A percentile compares a stretch with the other conserved stretches of the same genome.
Conservation (phyloP, 2,888 invertebrate species). For the Drosophila prostipennis region DNA sequence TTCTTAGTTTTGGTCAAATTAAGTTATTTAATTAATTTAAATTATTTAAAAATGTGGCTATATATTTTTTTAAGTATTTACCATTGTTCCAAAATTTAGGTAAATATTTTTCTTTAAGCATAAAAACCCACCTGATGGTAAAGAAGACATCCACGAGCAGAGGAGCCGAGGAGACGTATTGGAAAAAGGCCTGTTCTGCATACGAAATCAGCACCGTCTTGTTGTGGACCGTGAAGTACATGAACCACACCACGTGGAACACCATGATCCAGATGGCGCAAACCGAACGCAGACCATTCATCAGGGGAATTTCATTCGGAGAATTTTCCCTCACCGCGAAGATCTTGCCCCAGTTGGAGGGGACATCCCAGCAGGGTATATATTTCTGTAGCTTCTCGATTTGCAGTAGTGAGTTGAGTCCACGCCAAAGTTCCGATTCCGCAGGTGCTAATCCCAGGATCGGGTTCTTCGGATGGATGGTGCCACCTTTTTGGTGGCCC, state of each 20-base stretch:
- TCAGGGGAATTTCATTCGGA: slow-evolving; percentile 81
- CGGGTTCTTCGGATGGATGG: slow-evolving; percentile 5
- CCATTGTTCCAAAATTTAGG: not conserved
- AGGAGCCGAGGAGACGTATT: slow-evolving; percentile 83
- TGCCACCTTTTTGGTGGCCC: slow-evolving; percentile 28
- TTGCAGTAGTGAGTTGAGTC: slow-evolving; percentile 54
- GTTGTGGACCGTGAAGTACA: slow-evolving; percentile 84
- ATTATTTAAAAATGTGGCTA: too few relatives aligned
- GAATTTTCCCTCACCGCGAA: slow-evolving; percentile 71
- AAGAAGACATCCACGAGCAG: slow-evolving; percentile 84
- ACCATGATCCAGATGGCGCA: slow-evolving; percentile 84
- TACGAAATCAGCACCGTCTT: slow-evolving; percentile 82
- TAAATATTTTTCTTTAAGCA: not conserved
- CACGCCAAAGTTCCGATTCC: slow-evolving; percentile 64
- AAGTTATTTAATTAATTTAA: too few relatives aligned
- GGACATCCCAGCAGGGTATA: slow-evolving; percentile 82
- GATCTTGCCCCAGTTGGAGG: slow-evolving; percentile 75
- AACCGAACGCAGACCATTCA: slow-evolving; percentile 83
- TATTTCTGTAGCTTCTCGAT: slow-evolving; percentile 59
- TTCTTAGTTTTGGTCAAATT: too few relatives aligned
- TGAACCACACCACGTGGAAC: slow-evolving; percentile 84
- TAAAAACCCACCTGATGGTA: slow-evolving; percentile 80
- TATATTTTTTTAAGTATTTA: too few relatives aligned
- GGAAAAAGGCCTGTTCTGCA: slow-evolving; percentile 82
- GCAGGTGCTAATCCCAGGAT: slow-evolving; percentile 63